phyloP scores from a whole-genome alignment of 2,888 invertebrate species.

The Drosophila hamatofila region DNA sequence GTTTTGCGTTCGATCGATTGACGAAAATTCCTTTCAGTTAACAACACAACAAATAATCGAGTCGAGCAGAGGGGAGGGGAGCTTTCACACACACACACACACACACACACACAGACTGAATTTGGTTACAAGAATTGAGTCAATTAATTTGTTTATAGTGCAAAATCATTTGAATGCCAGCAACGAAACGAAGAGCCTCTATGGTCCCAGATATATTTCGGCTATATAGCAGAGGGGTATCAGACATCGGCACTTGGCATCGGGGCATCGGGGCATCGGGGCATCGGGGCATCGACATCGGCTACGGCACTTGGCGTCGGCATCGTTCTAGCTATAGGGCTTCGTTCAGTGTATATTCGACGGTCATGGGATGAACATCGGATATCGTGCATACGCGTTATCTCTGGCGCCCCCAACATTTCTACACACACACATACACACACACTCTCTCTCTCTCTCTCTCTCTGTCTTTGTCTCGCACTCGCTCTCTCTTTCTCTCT shows the following conservation, averaged over 20 bases:
- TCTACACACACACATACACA: background rate
- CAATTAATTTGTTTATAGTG: conserved; percentile 76
- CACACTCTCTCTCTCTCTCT: background rate
- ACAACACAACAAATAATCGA: background rate
- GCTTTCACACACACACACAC: conserved; percentile 3
- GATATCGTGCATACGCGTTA: conserved; percentile 50
- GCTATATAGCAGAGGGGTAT: conserved; percentile 6
- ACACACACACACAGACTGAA: background rate
- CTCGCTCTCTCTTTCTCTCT: background rate
- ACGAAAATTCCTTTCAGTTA: conserved; percentile 40
- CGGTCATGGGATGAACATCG: conserved; percentile 77
- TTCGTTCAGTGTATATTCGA: conserved; percentile 59
- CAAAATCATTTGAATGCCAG: conserved; percentile 64
- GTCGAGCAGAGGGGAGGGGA: background rate
- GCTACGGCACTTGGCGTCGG: conserved; percentile 14
- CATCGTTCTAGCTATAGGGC: conserved; percentile 17
- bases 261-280: conserved; percentile 13
- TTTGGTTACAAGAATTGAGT: conserved; percentile 36
- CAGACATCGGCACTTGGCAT: conserved; percentile 13
- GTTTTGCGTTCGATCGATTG: conserved; percentile 5
- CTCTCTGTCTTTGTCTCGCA: too few relatives aligned
- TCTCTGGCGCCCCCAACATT: conserved; percentile 26
- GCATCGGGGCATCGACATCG: conserved; percentile 8
- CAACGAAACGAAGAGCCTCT: conserved; percentile 4
- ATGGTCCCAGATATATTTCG: conserved; percentile 3